These are phyloP conservation scores for Cephalotes varians DNA, from an alignment of 2,888 invertebrate species.

Conservation along the genomic window DNA sequence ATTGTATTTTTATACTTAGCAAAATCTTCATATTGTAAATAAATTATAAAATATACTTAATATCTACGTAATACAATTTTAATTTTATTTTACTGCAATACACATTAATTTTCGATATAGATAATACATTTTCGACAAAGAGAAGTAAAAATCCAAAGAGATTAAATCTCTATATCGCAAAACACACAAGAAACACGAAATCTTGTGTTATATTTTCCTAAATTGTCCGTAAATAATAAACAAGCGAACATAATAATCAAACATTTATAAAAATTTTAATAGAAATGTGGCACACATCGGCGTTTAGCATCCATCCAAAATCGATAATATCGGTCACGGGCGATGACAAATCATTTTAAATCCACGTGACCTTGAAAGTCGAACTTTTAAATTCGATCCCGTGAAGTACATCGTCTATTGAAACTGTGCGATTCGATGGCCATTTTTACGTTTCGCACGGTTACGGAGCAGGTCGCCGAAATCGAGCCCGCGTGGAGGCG, in stretches of 20 bases:
- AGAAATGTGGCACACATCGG: not conserved
- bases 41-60: not conserved
- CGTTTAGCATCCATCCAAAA: not conserved
- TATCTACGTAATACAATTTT: not conserved
- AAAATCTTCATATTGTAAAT: not conserved
- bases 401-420: not conserved
- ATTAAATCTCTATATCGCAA: not conserved
- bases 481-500: not conserved
- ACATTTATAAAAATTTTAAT: not conserved
- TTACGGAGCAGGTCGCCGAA: not conserved
- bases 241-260: not conserved
- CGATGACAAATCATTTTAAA: constrained; percentile 22
- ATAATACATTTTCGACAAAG: not conserved
- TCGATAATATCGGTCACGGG: constrained; percentile 9
- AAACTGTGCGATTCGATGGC: not conserved
- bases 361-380: constrained; percentile 51
- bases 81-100: not conserved
- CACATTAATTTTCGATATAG: not conserved
- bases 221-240: not conserved
- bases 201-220: not conserved
- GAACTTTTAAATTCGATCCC: constrained; percentile 31
- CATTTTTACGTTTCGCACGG: constrained; percentile 1
- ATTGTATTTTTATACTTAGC: not conserved
- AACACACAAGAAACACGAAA: not conserved
- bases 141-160: not conserved